Percentiles rank a stretch among this genome's conserved stretches.
phyloP scores from a whole-genome alignment of 2,888 invertebrate genomes.

The Drosophila anceps region DNA sequence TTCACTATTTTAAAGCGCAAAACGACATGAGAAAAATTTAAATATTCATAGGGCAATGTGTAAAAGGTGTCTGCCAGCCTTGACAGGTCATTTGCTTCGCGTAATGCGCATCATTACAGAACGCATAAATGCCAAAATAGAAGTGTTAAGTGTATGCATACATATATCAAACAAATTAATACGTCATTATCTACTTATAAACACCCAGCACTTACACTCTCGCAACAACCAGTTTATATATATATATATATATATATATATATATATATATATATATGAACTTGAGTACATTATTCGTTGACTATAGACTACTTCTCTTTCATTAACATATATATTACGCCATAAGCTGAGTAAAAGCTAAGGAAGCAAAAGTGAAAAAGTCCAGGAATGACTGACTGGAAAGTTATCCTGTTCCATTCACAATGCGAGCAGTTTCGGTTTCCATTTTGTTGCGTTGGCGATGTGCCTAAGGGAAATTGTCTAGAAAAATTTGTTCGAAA shows the following conservation, averaged over 20 bases:
- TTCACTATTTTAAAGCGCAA: neutral
- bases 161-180: neutral
- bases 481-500: neutral
- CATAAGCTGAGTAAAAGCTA: neutral
- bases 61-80: neutral
- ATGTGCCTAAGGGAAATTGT: neutral
- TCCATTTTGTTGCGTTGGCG: neutral
- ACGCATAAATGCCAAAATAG: neutral
- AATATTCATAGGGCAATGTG: neutral
- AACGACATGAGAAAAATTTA: neutral
- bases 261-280: neutral
- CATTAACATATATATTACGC: slow-evolving; percentile 1
- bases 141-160: neutral
- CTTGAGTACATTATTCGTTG: slow-evolving; percentile 1
- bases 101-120: neutral
- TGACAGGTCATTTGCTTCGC: neutral
- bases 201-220: neutral
- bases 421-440: neutral
- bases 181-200: slow-evolving; percentile 13
- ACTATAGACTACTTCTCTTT: slow-evolving; percentile 9
- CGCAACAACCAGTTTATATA: neutral
- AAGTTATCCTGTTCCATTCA: neutral
- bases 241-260: neutral
- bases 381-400: neutral
- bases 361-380: neutral